Base-by-base conservation (phyloP, 2,797 vertebrate species). In the Hippoglossus hippoglossus region DNA sequence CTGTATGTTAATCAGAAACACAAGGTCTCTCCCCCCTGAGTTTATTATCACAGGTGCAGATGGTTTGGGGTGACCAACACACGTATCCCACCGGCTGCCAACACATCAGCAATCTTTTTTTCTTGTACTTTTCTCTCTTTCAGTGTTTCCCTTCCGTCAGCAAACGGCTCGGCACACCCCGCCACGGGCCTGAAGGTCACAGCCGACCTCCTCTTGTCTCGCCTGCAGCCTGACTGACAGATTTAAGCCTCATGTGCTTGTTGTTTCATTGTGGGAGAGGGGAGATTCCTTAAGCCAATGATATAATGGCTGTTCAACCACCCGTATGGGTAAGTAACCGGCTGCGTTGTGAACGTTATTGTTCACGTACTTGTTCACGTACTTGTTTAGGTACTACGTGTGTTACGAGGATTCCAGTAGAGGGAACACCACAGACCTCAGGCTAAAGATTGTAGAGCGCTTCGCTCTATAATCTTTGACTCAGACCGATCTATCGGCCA, bases 21-120 rank as follows among this genome's bases (percentile, higher is more conserved):
- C 73, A 36, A 63, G 70, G 67, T 44, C 62, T 77, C 46, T 55
- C 61, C 79, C 65, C 28, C 39, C 16, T 39, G 0, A 3, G 62
- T 87, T 88, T 92, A 88, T 93, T 93, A 88, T 91, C 89, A 89
- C 91, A 95, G 90, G 87, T 94, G 93, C 84, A 92, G 84, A 84
- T 90, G n/a, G 84, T 93, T 93, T 92, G 80, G 77, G 79, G 74
- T 78, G 87, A 86, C 53, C 47, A 31, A 51, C 69, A 77, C 59
- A 57, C 22, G 34, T 41, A 71, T 75, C 73, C 87, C 71, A 83
- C 61, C 12, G 57, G 66, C 76, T 81, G 74, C 71, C 71, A 76
- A 52, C 69, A 76, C 15, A 61, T 59, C 72, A 41, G 59, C 49
- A 12, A 16, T 25, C 50, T 59, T 28, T n/a, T 49, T 11, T 50